Evolutionary conservation across 2,888 invertebrate genomes (phyloP).

Genomic region (Eristalis arbustorum): DNA sequence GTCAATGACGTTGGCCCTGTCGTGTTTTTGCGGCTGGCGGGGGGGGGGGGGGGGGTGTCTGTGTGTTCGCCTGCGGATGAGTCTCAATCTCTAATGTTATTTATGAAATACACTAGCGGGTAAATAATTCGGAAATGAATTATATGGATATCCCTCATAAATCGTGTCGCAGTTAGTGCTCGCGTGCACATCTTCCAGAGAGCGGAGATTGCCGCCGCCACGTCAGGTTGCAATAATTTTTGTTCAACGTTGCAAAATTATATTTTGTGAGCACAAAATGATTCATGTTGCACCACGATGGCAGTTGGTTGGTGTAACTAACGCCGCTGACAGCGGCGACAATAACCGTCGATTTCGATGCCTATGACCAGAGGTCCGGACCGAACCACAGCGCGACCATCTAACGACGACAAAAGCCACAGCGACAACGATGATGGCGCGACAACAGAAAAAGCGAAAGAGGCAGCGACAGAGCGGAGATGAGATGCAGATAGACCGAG

Average conservation of each 20-base stretch:
- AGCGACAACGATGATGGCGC: constrained; percentile 13
- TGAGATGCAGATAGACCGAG: neutral
- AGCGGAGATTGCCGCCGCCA: neutral
- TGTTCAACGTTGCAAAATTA: constrained; percentile 31
- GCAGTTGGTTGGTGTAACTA: constrained; percentile 32
- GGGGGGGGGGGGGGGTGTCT: neutral
- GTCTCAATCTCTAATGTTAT: constrained; percentile 33
- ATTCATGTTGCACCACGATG: constrained; percentile 61
- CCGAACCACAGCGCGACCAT: no score
- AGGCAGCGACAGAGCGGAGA: neutral
- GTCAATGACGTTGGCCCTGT: constrained; percentile 26
- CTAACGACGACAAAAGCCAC: constrained; percentile 16
- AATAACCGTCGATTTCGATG: neutral
- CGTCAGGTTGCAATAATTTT: constrained; percentile 29
- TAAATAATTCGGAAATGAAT: constrained; percentile 50
- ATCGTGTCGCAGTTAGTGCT: constrained; percentile 4
- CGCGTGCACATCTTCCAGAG: neutral
- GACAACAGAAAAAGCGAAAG: neutral
- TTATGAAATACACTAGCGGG: constrained; percentile 47
- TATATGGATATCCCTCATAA: constrained; percentile 39
- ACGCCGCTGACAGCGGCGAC: constrained; percentile 19
- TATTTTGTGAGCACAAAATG: constrained; percentile 31
- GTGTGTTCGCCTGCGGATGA: neutral
- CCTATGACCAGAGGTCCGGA: neutral
- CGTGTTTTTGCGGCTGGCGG: neutral